Conservation (phyloP, 2,113 vertebrate species). For the Carassius gibelio region DNA sequence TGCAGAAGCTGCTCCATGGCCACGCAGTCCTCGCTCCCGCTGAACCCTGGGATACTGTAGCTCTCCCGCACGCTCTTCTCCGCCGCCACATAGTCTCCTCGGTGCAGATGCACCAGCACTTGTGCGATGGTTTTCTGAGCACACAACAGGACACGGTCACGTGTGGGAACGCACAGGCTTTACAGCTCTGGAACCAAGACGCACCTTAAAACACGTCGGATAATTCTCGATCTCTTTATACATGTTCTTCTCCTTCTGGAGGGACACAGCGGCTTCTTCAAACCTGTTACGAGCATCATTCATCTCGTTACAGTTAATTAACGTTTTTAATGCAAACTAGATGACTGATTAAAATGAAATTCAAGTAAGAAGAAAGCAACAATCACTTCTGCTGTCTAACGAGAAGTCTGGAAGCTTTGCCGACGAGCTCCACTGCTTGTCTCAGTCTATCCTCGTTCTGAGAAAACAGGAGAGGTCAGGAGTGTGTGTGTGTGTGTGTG, state of each 20-base stretch:
- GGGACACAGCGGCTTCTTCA: constrained; percentile 84
- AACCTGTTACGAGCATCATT: constrained; percentile 67
- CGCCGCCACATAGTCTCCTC: constrained; percentile 86
- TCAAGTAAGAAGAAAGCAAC: background rate
- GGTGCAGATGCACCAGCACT: constrained; percentile 86
- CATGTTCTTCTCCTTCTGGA: constrained; percentile 89
- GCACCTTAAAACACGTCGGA: constrained; percentile 87
- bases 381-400: constrained; percentile 82
- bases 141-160: constrained; percentile 10
- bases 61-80: constrained; percentile 86
- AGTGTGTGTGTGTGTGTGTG: background rate
- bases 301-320: background rate
- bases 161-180: background rate
- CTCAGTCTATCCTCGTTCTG: constrained; percentile 87
- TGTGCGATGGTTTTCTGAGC: constrained; percentile 88
- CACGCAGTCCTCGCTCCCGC: constrained; percentile 84
- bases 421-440: constrained; percentile 83
- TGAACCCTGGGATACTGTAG: constrained; percentile 89
- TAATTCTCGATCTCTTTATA: constrained; percentile 90
- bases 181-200: background rate
- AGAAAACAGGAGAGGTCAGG: constrained; percentile 15
- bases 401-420: constrained; percentile 84
- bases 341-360: background rate
- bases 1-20: constrained; percentile 84
- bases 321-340: background rate